A percentile compares a stretch with the other conserved stretches of the same genome.
These are phyloP conservation scores for Entelurus aequoreus DNA, from an alignment of 2,113 vertebrate species.

Conservation along the genomic window DNA sequence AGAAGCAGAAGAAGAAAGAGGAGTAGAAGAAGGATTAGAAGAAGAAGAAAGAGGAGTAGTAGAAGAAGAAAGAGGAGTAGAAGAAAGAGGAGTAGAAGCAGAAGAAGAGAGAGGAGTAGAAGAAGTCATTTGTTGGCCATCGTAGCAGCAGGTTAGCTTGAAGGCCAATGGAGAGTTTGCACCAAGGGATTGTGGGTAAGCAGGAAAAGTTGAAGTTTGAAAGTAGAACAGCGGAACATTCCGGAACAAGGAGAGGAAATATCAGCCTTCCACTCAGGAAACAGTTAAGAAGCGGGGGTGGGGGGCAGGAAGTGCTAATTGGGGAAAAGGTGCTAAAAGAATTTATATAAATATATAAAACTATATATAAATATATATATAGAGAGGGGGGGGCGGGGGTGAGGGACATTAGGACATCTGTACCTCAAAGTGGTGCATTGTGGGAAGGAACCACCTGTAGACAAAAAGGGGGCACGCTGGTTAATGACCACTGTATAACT, in stretches of 20 bases:
- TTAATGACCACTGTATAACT: constrained; percentile 59
- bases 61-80: too few relatives aligned
- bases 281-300: constrained; percentile 66
- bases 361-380: neutral
- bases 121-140: constrained; percentile 23
- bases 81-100: too few relatives aligned
- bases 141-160: constrained; percentile 56
- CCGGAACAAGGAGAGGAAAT: constrained; percentile 53
- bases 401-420: constrained; percentile 69
- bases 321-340: constrained; percentile 45
- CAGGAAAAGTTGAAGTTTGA: constrained; percentile 51
- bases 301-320: constrained; percentile 48
- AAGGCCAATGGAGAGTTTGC: constrained; percentile 67
- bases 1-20: too few relatives aligned
- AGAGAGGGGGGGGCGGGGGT: constrained; percentile 58
- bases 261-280: constrained; percentile 66
- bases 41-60: neutral
- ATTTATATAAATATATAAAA: constrained; percentile 21
- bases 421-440: constrained; percentile 75
- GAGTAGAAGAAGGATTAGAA: neutral
- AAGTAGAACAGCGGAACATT: constrained; percentile 64
- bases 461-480: constrained; percentile 67
- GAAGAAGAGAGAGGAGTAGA: too few relatives aligned
- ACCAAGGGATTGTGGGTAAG: constrained; percentile 55
- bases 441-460: constrained; percentile 77